A percentile compares a stretch with the other conserved stretches of the same genome.
These are phyloP conservation scores for Reticulitermes speratus DNA, from an alignment of 1,140 invertebrate species.

Conservation along the genomic window DNA sequence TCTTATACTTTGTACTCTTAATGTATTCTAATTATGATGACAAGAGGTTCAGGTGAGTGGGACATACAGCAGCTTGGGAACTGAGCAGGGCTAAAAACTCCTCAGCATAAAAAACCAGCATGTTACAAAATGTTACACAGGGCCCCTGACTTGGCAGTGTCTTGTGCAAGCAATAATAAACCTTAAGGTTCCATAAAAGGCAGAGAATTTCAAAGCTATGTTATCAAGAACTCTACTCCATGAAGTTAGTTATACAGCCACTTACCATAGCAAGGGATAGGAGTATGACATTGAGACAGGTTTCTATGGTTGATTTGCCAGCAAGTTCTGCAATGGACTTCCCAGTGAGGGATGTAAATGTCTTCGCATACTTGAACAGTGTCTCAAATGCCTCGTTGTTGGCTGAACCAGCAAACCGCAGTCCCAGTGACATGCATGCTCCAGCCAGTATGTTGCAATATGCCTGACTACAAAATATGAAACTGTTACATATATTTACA, in stretches of 20 bases:
- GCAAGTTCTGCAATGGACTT: conserved; percentile 81
- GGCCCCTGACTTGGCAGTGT: too few species aligned
- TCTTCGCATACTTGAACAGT: conserved; percentile 64
- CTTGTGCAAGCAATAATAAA: too few species aligned
- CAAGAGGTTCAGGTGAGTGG: too few species aligned
- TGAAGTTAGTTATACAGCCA: conserved; percentile 23
- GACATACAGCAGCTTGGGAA: too few species aligned
- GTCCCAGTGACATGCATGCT: conserved; percentile 88
- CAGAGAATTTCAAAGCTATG: too few species aligned
- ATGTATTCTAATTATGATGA: too few species aligned
- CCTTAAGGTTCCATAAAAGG: too few species aligned
- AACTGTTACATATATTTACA: not conserved
- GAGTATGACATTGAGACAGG: conserved; percentile 81
- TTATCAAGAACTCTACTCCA: not conserved
- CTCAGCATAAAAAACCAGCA: too few species aligned
- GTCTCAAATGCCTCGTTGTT: conserved; percentile 78
- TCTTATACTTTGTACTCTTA: too few species aligned
- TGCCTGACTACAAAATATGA: conserved; percentile 71
- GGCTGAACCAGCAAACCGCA: conserved; percentile 91
- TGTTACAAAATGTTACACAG: too few species aligned
- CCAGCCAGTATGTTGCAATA: conserved; percentile 96
- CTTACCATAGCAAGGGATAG: conserved; percentile 75
- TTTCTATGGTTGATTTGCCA: conserved; percentile 86
- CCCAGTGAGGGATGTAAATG: conserved; percentile 62
- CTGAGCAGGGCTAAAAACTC: too few species aligned